Evolutionary conservation across 1,140 invertebrate genomes (phyloP), one percentile per base, ranked within the genome.

Genomic region (Cyclina sinensis): DNA sequence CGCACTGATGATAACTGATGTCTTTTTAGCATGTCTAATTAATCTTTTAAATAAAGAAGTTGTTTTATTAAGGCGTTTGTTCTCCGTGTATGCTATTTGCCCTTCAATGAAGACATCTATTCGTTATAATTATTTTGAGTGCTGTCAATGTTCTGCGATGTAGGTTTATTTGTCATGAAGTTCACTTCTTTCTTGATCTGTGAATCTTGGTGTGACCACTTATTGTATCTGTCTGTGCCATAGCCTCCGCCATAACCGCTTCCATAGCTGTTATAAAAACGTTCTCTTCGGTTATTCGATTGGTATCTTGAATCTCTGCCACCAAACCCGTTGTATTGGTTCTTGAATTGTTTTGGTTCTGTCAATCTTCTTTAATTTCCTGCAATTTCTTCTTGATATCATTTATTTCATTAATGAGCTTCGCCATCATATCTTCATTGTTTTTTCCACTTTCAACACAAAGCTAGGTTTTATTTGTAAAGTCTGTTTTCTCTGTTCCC

Each of bases 61-160:
- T 59, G 54, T 18, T n/a, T 18, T 5, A 59, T 18, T 59, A n/a
- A n/a, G 54, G 16, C 54, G 9, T 24, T 59, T n/a, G 54, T 59
- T 24, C n/a, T 7, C 16, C 16, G 7, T 46, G 43, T 46, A 7
- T 46, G 43, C 43, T 16, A 46, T 46, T 24, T 59, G 54, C 54
- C 54, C 54, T 59, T 59, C 54, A 59, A 59, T 59, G 54, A n/a
- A 59, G 54, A 59, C 54, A 59, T n/a, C 54, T 59, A 59, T 7
- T 24, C 16, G 16, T 59, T 59, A 5, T 12, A 59, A 59, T 59
- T 24, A 4, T n/a, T 59, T 18, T 59, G 11, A 18, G 9, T 59
- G 7, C n/a, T 59, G 4, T 24, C 24, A n/a, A n/a, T 24, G 16
- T n/a, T 59, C 5, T 59, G 4, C 24, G n/a, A n/a, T n/a, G n/a